phyloP scores from a whole-genome alignment of 2,888 invertebrate genomes.

The Aproaerema taeniolella region DNA sequence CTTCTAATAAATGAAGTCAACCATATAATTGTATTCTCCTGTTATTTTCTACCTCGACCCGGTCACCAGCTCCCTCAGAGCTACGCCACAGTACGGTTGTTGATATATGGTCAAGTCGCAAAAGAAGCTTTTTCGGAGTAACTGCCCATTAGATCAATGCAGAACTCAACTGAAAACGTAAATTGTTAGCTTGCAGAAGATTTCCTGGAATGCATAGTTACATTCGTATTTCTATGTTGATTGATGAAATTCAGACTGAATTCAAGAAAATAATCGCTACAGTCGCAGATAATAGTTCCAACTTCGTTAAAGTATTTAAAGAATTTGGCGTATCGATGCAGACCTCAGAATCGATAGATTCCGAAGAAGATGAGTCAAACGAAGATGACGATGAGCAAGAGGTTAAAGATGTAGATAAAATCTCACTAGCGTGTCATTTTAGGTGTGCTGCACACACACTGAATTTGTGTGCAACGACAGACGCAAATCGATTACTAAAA shows the following conservation, averaged over 20 bases:
- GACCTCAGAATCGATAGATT: too few relatives aligned
- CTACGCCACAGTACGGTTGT: background rate
- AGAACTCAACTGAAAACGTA: background rate
- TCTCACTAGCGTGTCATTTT: slow-evolving; percentile 11
- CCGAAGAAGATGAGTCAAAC: slow-evolving; percentile 5
- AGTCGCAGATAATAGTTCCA: slow-evolving; percentile 14
- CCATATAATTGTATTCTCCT: too few relatives aligned
- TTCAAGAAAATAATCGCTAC: slow-evolving; percentile 12
- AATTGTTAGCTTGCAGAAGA: background rate
- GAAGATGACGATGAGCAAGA: slow-evolving; percentile 4
- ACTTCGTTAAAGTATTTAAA: slow-evolving; percentile 14
- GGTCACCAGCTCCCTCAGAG: too few relatives aligned
- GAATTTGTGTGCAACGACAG: slow-evolving; percentile 21
- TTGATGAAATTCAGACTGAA: slow-evolving; percentile 4
- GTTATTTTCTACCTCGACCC: too few relatives aligned
- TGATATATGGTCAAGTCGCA: background rate
- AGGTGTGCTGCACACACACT: slow-evolving; percentile 22
- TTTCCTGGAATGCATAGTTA: slow-evolving; percentile 1
- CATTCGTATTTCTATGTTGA: background rate
- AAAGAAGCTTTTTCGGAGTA: slow-evolving; percentile 3
- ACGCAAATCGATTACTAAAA: slow-evolving; percentile 20
- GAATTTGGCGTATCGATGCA: background rate
- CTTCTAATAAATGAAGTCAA: too few relatives aligned
- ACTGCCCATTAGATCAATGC: background rate
- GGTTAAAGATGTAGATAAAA: slow-evolving; percentile 1